Conservation (phyloP, 1,140 invertebrate species). For the Atta texana region DNA sequence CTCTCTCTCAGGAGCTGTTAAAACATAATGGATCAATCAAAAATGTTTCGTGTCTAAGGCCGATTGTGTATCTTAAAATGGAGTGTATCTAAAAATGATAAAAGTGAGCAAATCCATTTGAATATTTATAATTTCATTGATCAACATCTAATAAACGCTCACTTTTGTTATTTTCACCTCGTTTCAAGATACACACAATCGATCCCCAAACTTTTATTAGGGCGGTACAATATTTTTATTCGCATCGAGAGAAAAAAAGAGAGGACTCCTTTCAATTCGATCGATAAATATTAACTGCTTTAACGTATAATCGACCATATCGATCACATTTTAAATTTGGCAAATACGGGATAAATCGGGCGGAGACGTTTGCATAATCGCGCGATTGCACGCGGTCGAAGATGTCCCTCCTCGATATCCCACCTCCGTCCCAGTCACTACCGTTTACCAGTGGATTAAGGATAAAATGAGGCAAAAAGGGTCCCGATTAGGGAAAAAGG, state of each 20-base stretch:
- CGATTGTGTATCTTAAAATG: too few species aligned
- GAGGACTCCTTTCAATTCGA: neutral
- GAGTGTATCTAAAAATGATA: too few species aligned
- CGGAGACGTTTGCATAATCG: constrained; percentile 11
- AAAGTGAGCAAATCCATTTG: too few species aligned
- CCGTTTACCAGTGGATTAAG: neutral
- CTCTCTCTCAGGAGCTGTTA: too few species aligned
- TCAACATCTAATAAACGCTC: too few species aligned
- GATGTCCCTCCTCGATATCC: neutral
- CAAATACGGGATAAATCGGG: constrained; percentile 7
- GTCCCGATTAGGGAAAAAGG: constrained; percentile 18
- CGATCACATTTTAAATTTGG: constrained; percentile 31
- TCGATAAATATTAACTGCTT: constrained; percentile 19
- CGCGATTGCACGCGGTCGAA: neutral
- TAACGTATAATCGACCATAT: constrained; percentile 4
- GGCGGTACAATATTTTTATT: neutral
- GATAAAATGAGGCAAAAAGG: neutral
- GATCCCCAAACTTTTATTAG: too few species aligned
- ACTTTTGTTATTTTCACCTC: too few species aligned
- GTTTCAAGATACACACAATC: too few species aligned
- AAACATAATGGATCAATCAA: too few species aligned
- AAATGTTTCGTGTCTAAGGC: too few species aligned
- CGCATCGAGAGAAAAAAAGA: neutral
- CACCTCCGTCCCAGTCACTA: neutral
- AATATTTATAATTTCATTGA: too few species aligned